Evolutionary conservation across 2,113 vertebrate species (phyloP), one percentile per base, ranked within the genome.

Genomic region (Carollia perspicillata): DNA sequence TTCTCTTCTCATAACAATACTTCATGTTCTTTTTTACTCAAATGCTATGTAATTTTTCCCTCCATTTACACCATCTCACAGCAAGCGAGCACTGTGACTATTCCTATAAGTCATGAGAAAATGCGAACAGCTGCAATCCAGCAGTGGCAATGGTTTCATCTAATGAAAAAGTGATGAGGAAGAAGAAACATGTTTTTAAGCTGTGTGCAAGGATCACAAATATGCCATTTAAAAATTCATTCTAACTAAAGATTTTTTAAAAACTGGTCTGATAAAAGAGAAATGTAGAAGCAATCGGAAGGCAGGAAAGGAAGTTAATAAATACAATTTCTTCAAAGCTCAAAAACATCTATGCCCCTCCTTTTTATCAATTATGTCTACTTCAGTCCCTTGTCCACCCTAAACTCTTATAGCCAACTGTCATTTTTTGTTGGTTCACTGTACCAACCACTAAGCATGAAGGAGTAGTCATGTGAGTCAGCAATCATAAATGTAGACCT

Each of bases 101-200:
- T n/a, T 40, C 23, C 66, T 47, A 40, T 55, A 75, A 83, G 53
- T 93, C 18, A 65, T 75, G 44, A 74, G 37, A 80, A 68, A 33
- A 53, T 60, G 12, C 60, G 55, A 93, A 89, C 8, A 78, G 35
- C 72, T 85, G 14, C n/a, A 75, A 44, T 87, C 81, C 86, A 84
- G 40, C 77, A 80, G 58, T 53, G 40, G 30, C n/a, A 79, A 84
- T 3, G 47, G 22, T 86, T 83, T 94, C 79, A 92, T 87, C 22
- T 55, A 51, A 72, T 79, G 44, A 87, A 91, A 95, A 65, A 18
- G 11, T 87, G 47, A 93, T 58, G 63, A 74, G 75, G 69, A 75
- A 83, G 77, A 66, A 93, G 20, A 94, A 80, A 55, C 0, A 51
- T 23, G 11, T 75, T 93, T 89, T 93, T 88, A 94, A 90, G 51